phyloP scores from a whole-genome alignment of 2,888 invertebrate species.

The Junonia oenone region DNA sequence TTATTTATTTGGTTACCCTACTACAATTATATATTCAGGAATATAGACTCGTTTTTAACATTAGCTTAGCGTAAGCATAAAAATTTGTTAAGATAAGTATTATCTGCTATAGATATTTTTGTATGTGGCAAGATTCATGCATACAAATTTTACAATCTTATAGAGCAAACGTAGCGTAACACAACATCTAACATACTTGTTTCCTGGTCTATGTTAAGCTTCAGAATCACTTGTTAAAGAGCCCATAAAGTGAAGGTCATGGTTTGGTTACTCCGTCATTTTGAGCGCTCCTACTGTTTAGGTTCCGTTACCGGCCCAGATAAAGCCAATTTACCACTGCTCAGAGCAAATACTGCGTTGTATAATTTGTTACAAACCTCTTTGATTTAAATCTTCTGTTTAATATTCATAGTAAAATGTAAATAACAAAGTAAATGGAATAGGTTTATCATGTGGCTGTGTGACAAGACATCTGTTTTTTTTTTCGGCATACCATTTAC shows the following conservation, averaged over 20 bases:
- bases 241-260: constrained; percentile 45
- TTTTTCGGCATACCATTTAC: too few relatives aligned
- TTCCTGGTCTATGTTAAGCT: neutral
- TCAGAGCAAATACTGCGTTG: constrained; percentile 17
- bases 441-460: neutral
- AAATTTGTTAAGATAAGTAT: too few relatives aligned
- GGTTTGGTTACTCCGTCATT: constrained; percentile 48
- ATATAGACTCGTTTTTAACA: too few relatives aligned
- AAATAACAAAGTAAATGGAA: neutral
- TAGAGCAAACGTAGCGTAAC: neutral
- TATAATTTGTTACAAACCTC: constrained; percentile 12
- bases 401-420: neutral
- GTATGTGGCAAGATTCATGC: neutral
- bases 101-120: neutral
- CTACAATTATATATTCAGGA: too few relatives aligned
- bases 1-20: too few relatives aligned
- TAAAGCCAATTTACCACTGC: constrained; percentile 47
- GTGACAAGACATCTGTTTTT: too few relatives aligned
- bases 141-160: neutral
- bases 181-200: neutral
- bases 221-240: constrained; percentile 25
- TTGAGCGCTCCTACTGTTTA: constrained; percentile 54
- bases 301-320: constrained; percentile 67
- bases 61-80: too few relatives aligned
- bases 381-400: neutral